Base-by-base conservation (phyloP, 1,140 invertebrate genomes). In the Zelostemma sp. region DNA sequence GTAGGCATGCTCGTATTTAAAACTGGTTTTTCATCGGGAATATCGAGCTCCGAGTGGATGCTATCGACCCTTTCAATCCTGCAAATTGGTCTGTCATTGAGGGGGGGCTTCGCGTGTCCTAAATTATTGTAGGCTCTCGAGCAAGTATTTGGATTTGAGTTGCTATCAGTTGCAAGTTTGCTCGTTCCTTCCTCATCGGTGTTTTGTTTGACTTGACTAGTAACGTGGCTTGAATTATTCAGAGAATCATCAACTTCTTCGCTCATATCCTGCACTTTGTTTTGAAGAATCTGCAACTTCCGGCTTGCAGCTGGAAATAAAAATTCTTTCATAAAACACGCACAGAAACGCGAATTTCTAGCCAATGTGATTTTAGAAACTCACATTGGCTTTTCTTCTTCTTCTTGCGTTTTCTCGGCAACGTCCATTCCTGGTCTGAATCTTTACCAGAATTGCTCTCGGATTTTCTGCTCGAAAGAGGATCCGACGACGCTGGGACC, bases 381-480 rank as follows among this genome's bases (percentile, higher is more conserved):
- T 80, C 18, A 81, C 80, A 75, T 59, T 75, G 74, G 74, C 81
- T 76, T 77, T 84, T 85, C 73, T 73, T 78, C 73, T 80, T 84
- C 74, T 79, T 78, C 74, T 81, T 84, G 51, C 83, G 78, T 72
- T 76, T 74, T 51, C 79, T 57, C 15, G 83, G 83, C 72, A 85
- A 40, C 51, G 82, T 76, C 83, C 83, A 85, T 61, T 85, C 83
- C 72, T 84, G 73, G 61, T 85, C 83, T 25, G 83, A 84, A 74
- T 85, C 82, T 73, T 76, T 74, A 21, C 69, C 75, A n/a, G 78
- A 77, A 21, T 77, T 15, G 38, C 72, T 65, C 35, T 77, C 69
- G 6, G 61, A 66, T 28, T 31, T 69, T 45, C 48, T 47, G 18
- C 21, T 78, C 28, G 49, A 64, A 9, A 59, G 57, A 17, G 53